These are phyloP conservation scores for Hucho hucho DNA, from an alignment of 2,113 vertebrate genomes.

Conservation along the genomic window DNA sequence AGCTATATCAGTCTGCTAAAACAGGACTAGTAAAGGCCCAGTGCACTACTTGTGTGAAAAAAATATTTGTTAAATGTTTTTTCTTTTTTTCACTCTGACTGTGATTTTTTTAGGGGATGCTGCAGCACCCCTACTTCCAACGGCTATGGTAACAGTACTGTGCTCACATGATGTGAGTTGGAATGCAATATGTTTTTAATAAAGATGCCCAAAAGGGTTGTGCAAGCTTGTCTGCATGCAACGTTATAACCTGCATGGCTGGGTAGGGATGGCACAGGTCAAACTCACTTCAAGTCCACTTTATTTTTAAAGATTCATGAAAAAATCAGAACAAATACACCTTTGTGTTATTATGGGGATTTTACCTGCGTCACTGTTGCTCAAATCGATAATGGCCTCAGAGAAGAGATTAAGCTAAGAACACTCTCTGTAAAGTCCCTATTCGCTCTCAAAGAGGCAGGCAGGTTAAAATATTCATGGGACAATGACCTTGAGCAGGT, in stretches of 20 bases:
- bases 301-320: not conserved
- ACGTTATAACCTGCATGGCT: too few relatives aligned
- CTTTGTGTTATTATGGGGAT: constrained; percentile 66
- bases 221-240: constrained; percentile 17
- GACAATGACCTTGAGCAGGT: constrained; percentile 56
- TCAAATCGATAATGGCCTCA: not conserved
- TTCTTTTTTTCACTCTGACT: too few relatives aligned
- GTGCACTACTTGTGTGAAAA: too few relatives aligned
- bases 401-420: not conserved
- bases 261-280: too few relatives aligned
- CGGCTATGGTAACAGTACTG: constrained; percentile 6
- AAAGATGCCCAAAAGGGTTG: constrained; percentile 21
- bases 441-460: constrained; percentile 30
- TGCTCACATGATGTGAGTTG: constrained; percentile 18
- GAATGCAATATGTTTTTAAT: constrained; percentile 43
- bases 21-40: too few relatives aligned
- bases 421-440: constrained; percentile 38
- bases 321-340: constrained; percentile 1
- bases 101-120: too few relatives aligned
- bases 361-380: constrained; percentile 77
- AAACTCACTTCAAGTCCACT: not conserved
- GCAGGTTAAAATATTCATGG: constrained; percentile 19
- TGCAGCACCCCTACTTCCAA: too few relatives aligned
- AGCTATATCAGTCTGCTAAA: too few relatives aligned
- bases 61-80: too few relatives aligned